phyloP scores from a whole-genome alignment of 2,113 vertebrate species.

The Anguilla rostrata region DNA sequence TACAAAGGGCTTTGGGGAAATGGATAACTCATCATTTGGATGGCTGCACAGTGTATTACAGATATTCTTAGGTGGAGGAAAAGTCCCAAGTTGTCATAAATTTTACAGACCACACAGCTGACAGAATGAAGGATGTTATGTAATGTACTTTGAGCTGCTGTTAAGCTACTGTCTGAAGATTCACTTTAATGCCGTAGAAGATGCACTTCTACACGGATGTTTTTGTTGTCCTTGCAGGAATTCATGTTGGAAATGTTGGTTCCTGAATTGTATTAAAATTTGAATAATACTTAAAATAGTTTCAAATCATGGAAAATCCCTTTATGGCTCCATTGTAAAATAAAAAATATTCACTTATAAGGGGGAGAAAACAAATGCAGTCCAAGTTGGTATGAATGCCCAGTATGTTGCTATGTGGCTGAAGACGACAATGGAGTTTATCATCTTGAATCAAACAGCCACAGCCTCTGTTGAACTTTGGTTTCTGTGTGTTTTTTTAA shows the following conservation, averaged over 20 bases:
- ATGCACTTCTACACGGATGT: constrained; percentile 36
- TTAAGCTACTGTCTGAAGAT: constrained; percentile 31
- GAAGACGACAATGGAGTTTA: constrained; percentile 79
- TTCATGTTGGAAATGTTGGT: constrained; percentile 39
- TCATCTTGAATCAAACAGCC: constrained; percentile 71
- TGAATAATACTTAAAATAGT: neutral
- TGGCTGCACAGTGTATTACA: neutral
- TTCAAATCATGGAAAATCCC: neutral
- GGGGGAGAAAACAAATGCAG: constrained; percentile 31
- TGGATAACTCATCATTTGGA: neutral
- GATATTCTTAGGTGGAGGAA: neutral
- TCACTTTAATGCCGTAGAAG: constrained; percentile 34
- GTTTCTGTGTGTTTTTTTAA: constrained; percentile 70
- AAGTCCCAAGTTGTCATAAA: neutral
- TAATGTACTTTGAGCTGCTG: constrained; percentile 34
- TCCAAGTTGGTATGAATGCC: constrained; percentile 50
- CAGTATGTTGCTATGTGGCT: constrained; percentile 82
- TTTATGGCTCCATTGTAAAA: constrained; percentile 12
- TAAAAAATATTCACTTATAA: neutral
- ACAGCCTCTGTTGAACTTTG: constrained; percentile 75
- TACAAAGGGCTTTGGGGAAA: constrained; percentile 14
- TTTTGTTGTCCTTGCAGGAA: constrained; percentile 18
- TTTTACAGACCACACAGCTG: constrained; percentile 43
- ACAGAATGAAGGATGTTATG: constrained; percentile 47
- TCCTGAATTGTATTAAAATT: neutral